Base-by-base conservation (phyloP, 2,113 vertebrate species). In the Antennarius striatus region DNA sequence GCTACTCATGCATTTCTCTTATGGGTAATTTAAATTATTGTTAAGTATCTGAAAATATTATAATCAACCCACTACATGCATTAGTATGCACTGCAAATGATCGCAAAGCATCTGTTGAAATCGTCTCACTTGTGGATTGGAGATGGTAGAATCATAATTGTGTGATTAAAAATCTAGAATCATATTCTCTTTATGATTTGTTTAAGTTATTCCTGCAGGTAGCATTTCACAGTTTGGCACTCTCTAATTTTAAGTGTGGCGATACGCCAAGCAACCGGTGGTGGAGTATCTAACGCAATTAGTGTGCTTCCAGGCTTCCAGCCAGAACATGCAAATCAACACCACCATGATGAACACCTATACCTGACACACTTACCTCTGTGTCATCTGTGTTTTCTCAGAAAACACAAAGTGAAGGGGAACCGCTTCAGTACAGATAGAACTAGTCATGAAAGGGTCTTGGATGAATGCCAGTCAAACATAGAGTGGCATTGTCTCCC, bases 271-370 rank as follows among this genome's bases (percentile, higher is more conserved):
- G 54, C 62, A 67, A 60, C 60, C 22, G 45, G 28, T 69, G 50
- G 53, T 58, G 29, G 43, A 51, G 50, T 56, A 62, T 65, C 56
- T 68, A 70, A 6, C 39, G 58, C 51, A 72, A 57, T 67, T 62
- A 68, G 13, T 29, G 57, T 56, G 43, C 52, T 49, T 64, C 67
- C 14, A 54, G 78, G 78, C 76, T 66, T 40, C 62, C 60, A 65
- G 85, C 72, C 85, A 80, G 56, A 69, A 68, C 70, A 65, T 81
- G 65, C 65, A 79, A 53, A 71, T 82, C 67, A 56, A 72, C 55
- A 65, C 59, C 40, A 64, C 10, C 3, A 1, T 39, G 42, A 6
- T 55, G 51, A 68, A 0, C 71, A 73, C 61, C 15, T 59, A 36
- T 32, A 66, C 52, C 16, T 56, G 56, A 6, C 40, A 65, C 3